These are phyloP conservation scores for Ochlodes sylvanus DNA, from an alignment of 2,888 invertebrate genomes.

Conservation along the genomic window DNA sequence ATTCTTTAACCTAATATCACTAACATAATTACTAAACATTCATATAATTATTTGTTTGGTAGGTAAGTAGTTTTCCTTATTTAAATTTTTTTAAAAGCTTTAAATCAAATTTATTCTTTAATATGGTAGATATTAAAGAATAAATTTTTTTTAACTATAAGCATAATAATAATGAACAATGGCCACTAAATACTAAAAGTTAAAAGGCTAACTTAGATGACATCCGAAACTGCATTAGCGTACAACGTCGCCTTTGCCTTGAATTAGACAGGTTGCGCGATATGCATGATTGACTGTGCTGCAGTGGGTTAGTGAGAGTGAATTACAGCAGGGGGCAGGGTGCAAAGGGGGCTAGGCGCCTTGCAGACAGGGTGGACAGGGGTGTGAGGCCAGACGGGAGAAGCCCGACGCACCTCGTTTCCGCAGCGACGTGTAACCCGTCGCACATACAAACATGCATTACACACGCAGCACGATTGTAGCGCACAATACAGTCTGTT, in stretches of 20 bases:
- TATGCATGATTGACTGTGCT: conserved; percentile 81
- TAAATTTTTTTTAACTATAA: neutral
- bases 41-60: no score
- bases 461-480: conserved; percentile 58
- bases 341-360: conserved; percentile 51
- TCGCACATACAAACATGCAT: conserved; percentile 62
- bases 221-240: conserved; percentile 23
- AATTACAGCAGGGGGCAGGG: conserved; percentile 68
- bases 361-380: conserved; percentile 72
- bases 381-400: conserved; percentile 83
- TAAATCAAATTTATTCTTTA: no score
- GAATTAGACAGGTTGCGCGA: conserved; percentile 70
- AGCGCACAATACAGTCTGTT: conserved; percentile 62
- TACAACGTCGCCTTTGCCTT: conserved; percentile 59
- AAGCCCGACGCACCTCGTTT: conserved; percentile 76
- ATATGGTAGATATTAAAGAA: no score
- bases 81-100: no score
- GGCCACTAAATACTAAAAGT: neutral
- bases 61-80: no score
- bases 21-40: no score
- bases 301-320: conserved; percentile 86
- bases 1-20: no score
- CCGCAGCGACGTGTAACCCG: conserved; percentile 67
- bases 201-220: neutral
- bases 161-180: neutral